Evolutionary conservation across 1,140 invertebrate species (phyloP).

Genomic region (Bombus superbus): DNA sequence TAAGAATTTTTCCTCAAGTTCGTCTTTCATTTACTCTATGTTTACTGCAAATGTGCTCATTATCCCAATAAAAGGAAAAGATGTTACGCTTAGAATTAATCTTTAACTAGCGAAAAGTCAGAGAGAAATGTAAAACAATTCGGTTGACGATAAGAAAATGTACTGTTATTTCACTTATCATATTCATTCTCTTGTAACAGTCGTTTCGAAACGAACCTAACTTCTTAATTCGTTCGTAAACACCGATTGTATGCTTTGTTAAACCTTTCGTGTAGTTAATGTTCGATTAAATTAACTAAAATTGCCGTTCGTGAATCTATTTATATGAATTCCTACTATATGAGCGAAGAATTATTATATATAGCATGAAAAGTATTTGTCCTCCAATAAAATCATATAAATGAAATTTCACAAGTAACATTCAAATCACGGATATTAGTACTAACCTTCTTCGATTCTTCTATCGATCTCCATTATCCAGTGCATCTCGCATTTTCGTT

Average conservation of each 20-base stretch:
- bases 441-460: neutral
- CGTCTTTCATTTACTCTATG: too few relatives aligned
- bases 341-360: neutral
- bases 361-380: neutral
- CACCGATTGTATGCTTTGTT: too few relatives aligned
- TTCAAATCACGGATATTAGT: neutral
- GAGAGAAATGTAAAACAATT: neutral
- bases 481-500: neutral
- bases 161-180: too few relatives aligned
- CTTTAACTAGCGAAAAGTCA: neutral
- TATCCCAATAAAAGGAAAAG: neutral
- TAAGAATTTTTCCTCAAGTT: too few relatives aligned
- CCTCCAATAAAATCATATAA: neutral
- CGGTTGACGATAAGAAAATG: neutral
- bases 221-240: too few relatives aligned
- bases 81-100: neutral
- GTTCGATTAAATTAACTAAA: neutral
- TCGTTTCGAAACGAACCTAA: too few relatives aligned
- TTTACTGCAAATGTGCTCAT: too few relatives aligned
- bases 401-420: neutral
- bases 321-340: neutral
- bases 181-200: too few relatives aligned
- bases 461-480: neutral
- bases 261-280: too few relatives aligned
- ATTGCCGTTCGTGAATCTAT: neutral